Percentiles rank a stretch among this genome's conserved stretches.
Conservation (phyloP, 2,113 vertebrate species). For the Anguilla japonica region DNA sequence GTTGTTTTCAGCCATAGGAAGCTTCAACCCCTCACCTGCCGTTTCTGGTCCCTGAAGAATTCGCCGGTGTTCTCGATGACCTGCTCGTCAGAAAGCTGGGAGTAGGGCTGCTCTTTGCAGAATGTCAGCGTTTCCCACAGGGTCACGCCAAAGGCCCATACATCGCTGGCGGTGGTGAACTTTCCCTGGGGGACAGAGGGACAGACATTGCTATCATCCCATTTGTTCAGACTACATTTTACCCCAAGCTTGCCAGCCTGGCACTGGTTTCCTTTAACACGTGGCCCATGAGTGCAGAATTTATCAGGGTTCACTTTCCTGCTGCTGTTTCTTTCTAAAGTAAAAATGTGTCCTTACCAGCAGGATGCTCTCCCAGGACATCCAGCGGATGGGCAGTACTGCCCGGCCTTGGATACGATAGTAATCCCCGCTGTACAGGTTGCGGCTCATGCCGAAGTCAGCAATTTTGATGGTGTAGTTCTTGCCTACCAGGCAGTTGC, state of each 20-base stretch:
- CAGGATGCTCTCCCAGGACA: slow-evolving; percentile 99
- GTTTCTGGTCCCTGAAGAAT: slow-evolving; percentile 96
- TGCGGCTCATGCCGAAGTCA: slow-evolving; percentile 98
- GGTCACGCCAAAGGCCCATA: slow-evolving; percentile 94
- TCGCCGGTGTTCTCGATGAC: slow-evolving; percentile 99
- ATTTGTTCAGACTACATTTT: background rate
- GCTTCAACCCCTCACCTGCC: slow-evolving; percentile 74
- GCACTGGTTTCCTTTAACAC: too few relatives aligned
- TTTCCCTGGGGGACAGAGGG: slow-evolving; percentile 77
- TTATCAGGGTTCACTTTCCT: too few relatives aligned
- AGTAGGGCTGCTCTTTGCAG: slow-evolving; percentile 94
- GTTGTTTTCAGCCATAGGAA: too few relatives aligned
- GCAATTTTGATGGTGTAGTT: slow-evolving; percentile 98
- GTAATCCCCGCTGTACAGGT: slow-evolving; percentile 96
- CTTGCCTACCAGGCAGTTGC: slow-evolving; percentile 95
- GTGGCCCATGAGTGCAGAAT: too few relatives aligned
- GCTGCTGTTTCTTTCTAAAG: too few relatives aligned
- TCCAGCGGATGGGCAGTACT: slow-evolving; percentile 97
- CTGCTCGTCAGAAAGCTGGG: slow-evolving; percentile 92
- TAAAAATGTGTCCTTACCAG: slow-evolving; percentile 70
- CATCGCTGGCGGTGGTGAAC: slow-evolving; percentile 96
- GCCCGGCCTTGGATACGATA: slow-evolving; percentile 97
- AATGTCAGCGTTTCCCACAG: slow-evolving; percentile 96
- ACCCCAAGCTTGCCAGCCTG: background rate
- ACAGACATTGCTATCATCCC: background rate